phyloP scores from a whole-genome alignment of 2,113 vertebrate species.

The Brienomyrus brachyistius region DNA sequence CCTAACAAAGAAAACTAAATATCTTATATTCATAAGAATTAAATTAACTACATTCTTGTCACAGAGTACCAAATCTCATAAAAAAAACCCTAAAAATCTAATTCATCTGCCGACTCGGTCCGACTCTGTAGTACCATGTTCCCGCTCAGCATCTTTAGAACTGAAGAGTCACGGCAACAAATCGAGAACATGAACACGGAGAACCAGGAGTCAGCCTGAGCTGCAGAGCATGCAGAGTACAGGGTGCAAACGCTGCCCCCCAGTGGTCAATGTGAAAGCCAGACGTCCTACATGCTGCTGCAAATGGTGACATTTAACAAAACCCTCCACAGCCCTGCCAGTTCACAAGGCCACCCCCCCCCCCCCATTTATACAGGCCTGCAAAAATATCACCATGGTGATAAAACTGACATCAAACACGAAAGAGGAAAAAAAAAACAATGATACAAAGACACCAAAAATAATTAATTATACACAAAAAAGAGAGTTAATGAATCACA shows the following conservation, averaged over 20 bases:
- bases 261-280: background rate
- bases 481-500: background rate
- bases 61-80: background rate
- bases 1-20: background rate
- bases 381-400: constrained; percentile 10
- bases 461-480: background rate
- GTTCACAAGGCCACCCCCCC: background rate
- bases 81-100: background rate
- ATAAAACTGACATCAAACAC: background rate
- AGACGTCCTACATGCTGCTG: background rate
- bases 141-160: background rate
- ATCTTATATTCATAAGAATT: background rate
- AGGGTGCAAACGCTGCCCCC: background rate
- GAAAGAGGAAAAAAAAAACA: background rate
- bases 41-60: background rate
- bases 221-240: background rate
- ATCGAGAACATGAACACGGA: background rate
- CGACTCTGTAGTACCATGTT: background rate
- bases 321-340: background rate
- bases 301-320: background rate
- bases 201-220: background rate
- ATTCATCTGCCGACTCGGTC: background rate
- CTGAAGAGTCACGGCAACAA: background rate
- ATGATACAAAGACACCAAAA: background rate
- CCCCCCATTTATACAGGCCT: background rate